Base-by-base conservation (phyloP, 2,113 vertebrate species). In the Thamnaconus septentrionalis region DNA sequence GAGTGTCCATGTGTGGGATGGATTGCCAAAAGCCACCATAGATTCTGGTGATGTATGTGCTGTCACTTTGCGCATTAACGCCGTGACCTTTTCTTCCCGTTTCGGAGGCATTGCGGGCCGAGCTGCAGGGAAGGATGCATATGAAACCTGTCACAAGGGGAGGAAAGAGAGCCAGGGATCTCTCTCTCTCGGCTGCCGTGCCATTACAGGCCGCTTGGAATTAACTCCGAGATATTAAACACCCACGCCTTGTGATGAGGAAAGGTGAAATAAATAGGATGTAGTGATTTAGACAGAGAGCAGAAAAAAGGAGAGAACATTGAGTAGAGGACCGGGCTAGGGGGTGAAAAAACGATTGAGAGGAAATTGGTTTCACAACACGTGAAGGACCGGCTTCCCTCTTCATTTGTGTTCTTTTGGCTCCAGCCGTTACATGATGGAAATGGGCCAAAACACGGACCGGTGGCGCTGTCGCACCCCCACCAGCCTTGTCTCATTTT, bases 91-190 rank as follows among this genome's bases (percentile, higher is more conserved):
- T 89, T 75, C 80, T 79, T 82, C 71, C 84, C 50, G 52, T 74
- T 87, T 84, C 74, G 67, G 72, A 76, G 56, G 78, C 76, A 83
- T 78, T 56, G 81, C 68, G 77, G 82, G 54, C 75, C 71, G 52
- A 77, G 73, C 75, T 79, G 83, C 68, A 83, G 76, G 85, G 87
- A 88, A 81, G 84, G 89, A 90, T 76, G 69, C 85, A 89, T 89
- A 76, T 51, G 73, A 68, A 76, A 85, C 71, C 75, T 75, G 83
- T 85, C 83, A 85, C 63, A 0, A 5, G 8, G 51, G 66, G 11
- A 61, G 18, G 71, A 70, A 83, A 81, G 67, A 42, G 52, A 65
- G 60, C 64, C 3, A 48, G 12, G 11, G 2, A 40, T 8, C 59
- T 66, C 9, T 9, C 48, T 11, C 2, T n/a, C 48, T 9, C 48